Evolutionary conservation across 2,797 vertebrate species (phyloP), one percentile per base, ranked within the genome.

Genomic region (Falco berigora): DNA sequence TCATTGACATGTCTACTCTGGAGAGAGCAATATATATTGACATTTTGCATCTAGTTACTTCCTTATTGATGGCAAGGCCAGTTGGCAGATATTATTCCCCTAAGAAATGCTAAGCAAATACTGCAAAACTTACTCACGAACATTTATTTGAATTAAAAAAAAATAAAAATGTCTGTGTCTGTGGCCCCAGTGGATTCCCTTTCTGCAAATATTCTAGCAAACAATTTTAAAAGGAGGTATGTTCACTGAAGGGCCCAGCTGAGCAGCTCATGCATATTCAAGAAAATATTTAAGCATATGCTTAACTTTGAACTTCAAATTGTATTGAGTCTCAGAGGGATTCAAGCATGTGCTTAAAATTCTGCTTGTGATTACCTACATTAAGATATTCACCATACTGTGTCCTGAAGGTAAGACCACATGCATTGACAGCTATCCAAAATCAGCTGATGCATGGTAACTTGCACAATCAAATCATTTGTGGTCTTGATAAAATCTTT

Each of bases 301-400:
- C 76, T 95, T 92, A 95, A 94, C 88, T 97, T 96, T 84, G 85
- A 91, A 92, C 82, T 86, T 94, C 56, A 89, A 19, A 63, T 93
- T 91, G 14, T 78, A 73, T 71, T 82, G 47, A 75, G 55, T 73
- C 77, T 96, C 92, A 86, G 47, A 88, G 63, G 77, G 28, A 95
- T 88, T 95, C 71, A 95, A 76, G 8, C 59, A 77, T 72, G 47
- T 86, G 67, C 67, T 95, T 90, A 82, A 88, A 92, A 90, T 96
- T 93, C 88, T 91, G 22, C 44, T 62, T 86, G 14, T 84, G 50
- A 86, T 90, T 84, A 86, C 38, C 90, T 90, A 62, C 1, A 0
- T 84, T 46, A 86, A 86, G 79, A 86, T 86, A 62, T 86, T 64
- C 86, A 64, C 62, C 23, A n/a, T 72, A 64, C 19, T 71, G 40